These are phyloP conservation scores for Drepana arcuata DNA, from an alignment of 1,140 invertebrate species.

Conservation along the genomic window DNA sequence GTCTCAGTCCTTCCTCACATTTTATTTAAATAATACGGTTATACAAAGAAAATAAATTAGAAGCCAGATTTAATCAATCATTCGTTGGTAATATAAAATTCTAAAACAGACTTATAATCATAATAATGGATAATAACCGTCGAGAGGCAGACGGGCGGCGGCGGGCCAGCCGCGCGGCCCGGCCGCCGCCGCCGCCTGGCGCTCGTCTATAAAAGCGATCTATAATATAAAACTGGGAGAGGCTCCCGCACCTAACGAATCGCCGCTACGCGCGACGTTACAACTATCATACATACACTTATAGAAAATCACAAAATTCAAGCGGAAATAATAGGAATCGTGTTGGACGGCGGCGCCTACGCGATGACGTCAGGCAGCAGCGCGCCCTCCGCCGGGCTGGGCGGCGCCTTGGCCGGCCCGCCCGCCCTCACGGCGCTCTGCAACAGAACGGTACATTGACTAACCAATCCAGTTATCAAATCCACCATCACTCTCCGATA, in stretches of 20 bases:
- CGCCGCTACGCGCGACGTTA: conserved; percentile 37
- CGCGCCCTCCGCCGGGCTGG: conserved; percentile 50
- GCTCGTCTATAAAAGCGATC: conserved; percentile 60
- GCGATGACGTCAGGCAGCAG: conserved; percentile 66
- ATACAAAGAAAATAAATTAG: conserved; percentile 71
- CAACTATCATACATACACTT: conserved; percentile 69
- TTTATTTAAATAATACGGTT: conserved; percentile 69
- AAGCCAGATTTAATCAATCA: conserved; percentile 65
- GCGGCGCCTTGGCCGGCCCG: conserved; percentile 38
- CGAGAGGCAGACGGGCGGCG: conserved; percentile 8
- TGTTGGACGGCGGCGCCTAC: conserved; percentile 29
- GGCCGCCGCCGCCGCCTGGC: conserved; percentile 3
- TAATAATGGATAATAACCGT: conserved; percentile 50
- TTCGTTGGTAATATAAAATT: conserved; percentile 71
- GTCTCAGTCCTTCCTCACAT: conserved; percentile 61
- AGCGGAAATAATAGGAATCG: conserved; percentile 66
- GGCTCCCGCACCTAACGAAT: conserved; percentile 60
- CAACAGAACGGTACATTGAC: too few relatives aligned
- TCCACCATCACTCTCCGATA: too few relatives aligned
- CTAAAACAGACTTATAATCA: conserved; percentile 61
- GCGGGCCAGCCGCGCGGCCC: neutral
- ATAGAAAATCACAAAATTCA: conserved; percentile 69
- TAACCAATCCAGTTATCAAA: too few relatives aligned
- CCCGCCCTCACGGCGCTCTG: conserved; percentile 23
- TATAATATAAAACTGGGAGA: conserved; percentile 63